These are phyloP conservation scores for Eurystomus glaucurus DNA, from an alignment of 2,797 vertebrate genomes.

Conservation along the genomic window DNA sequence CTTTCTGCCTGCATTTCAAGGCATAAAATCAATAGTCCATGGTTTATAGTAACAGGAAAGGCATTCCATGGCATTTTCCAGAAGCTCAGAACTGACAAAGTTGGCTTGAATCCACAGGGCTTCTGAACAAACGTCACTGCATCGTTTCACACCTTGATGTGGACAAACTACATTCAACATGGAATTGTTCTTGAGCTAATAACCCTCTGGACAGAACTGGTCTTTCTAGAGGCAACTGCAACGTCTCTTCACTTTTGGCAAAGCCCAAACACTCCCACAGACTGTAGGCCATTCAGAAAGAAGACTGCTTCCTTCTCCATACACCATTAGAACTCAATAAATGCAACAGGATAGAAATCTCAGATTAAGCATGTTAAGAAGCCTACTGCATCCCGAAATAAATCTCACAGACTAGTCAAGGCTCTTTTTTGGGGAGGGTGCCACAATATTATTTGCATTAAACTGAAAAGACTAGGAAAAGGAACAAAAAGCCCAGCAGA, in stretches of 20 bases:
- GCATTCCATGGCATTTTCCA: neutral
- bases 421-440: neutral
- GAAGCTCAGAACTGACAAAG: neutral
- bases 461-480: neutral
- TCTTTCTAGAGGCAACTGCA: neutral
- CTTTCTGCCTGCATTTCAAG: neutral
- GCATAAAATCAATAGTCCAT: neutral
- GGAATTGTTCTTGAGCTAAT: neutral
- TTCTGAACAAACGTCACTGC: neutral
- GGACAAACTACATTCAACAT: neutral
- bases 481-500: neutral
- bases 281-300: neutral
- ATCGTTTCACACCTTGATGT: neutral
- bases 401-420: neutral
- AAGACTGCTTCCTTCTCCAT: rapidly evolving
- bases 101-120: neutral
- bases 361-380: neutral
- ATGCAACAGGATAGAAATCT: neutral
- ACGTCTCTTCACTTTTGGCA: neutral
- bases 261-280: neutral
- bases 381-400: neutral
- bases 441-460: neutral
- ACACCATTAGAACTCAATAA: neutral
- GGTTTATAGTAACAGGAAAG: neutral
- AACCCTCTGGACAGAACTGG: neutral